Percentiles rank a stretch among this genome's conserved stretches.
Evolutionary conservation across 2,888 invertebrate genomes (phyloP).

Genomic region (Bellardia bayeri): DNA sequence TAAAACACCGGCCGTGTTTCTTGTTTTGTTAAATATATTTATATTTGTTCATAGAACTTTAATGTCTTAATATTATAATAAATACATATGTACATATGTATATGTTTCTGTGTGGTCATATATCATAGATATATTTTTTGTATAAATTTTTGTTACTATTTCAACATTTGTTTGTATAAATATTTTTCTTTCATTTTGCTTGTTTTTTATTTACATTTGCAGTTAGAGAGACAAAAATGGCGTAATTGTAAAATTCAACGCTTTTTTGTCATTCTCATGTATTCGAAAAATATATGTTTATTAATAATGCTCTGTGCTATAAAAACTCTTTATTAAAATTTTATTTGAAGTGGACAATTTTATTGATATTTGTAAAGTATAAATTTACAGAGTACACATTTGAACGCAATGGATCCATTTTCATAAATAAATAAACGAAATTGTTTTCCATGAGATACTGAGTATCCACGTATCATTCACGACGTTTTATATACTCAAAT

Average conservation of each 20-base stretch:
- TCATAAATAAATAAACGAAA: too few relatives aligned
- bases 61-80: constrained; percentile 20
- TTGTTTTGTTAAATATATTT: constrained; percentile 1
- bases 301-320: too few relatives aligned
- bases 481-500: too few relatives aligned
- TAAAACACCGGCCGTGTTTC: not conserved
- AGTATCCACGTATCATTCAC: too few relatives aligned
- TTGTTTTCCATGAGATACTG: too few relatives aligned
- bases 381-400: too few relatives aligned
- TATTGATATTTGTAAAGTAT: too few relatives aligned
- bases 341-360: too few relatives aligned
- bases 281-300: not conserved
- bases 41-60: constrained; percentile 50
- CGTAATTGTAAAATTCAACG: not conserved
- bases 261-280: not conserved
- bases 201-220: not conserved
- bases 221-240: not conserved
- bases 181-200: not conserved
- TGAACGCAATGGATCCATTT: too few relatives aligned
- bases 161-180: constrained; percentile 51
- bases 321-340: too few relatives aligned
- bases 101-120: constrained; percentile 2
- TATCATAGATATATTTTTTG: constrained; percentile 54
- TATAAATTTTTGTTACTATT: constrained; percentile 9
- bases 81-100: not conserved